Evolutionary conservation across 2,113 vertebrate species (phyloP), one percentile per base, ranked within the genome.

Genomic region (Sander lucioperca): DNA sequence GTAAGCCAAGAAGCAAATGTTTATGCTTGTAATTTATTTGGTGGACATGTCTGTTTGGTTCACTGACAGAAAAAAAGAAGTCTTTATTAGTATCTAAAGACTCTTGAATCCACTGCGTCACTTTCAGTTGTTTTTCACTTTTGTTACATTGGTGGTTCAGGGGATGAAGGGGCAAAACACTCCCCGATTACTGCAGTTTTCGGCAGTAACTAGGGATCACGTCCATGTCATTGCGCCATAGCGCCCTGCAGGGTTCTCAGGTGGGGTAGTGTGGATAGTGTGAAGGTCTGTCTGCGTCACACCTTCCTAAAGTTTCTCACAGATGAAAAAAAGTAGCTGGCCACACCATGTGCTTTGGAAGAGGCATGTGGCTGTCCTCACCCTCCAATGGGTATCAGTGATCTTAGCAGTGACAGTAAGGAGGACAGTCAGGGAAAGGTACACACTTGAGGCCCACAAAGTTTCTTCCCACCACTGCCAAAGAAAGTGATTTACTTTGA

Each of bases 1-100:
- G 98, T 99, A 89, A 96, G 96, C 21, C 13, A 51, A 30, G 25
- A 62, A 16, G 27, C 50, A 14, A 4, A n/a, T 56, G 15, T 72
- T 50, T 30, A 1, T 68, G 11, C 23, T 67, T 76, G n/a, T 51
- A 9, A 65, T 68, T 72, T 66, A 39, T 16, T 25, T 25, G 12
- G 47, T 77, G 10, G 1, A 13, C 25, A 15, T 27, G 56, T 57
- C 4, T 47, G 14, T 45, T 43, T 50, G 33, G 19, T 27, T 58
- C 36, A 16, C 45, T 30, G 54, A 47, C 23, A 25, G 23, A n/a
- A 6, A 48, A 30, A 39, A 43, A 27, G 27, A 27, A 14, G 21
- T 23, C n/a, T 23, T 45, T 15, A n/a, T 63, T 6, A 23, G 39
- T 43, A 43, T n/a, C 4, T 33, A 61, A 50, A 77, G 16, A 45